Evolutionary conservation across 2,888 invertebrate genomes (phyloP).

Genomic region (Pristionchus exspectatus): DNA sequence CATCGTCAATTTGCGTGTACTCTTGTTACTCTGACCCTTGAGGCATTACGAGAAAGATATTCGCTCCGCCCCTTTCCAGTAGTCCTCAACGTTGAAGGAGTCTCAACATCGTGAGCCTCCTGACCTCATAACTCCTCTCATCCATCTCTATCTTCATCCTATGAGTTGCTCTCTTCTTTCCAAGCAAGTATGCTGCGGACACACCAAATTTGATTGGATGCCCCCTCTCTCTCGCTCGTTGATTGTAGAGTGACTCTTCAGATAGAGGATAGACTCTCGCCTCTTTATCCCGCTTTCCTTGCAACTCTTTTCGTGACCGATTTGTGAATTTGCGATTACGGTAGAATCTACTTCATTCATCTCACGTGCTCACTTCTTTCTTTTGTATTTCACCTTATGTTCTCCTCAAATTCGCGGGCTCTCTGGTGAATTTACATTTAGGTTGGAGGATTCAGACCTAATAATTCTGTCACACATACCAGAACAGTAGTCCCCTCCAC

Average conservation of each 20-base stretch:
- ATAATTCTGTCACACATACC: too few relatives aligned
- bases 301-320: constrained; percentile 13
- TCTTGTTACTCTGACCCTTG: too few relatives aligned
- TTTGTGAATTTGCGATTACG: background rate
- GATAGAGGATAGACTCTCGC: constrained; percentile 33
- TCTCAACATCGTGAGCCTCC: background rate
- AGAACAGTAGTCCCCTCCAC: background rate
- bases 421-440: too few relatives aligned
- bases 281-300: background rate
- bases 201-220: constrained; percentile 40
- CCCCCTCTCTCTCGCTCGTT: constrained; percentile 4
- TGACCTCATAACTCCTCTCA: constrained; percentile 3
- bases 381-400: too few relatives aligned
- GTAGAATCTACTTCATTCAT: background rate
- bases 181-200: background rate
- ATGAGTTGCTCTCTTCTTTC: background rate
- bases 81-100: background rate
- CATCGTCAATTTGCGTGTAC: too few relatives aligned
- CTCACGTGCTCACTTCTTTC: background rate
- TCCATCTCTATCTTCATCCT: background rate
- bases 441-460: too few relatives aligned
- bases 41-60: too few relatives aligned
- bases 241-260: constrained; percentile 40
- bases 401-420: too few relatives aligned
- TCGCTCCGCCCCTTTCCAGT: background rate